Evolutionary conservation across 2,888 invertebrate genomes (phyloP).

Genomic region (Nycteola revayana): DNA sequence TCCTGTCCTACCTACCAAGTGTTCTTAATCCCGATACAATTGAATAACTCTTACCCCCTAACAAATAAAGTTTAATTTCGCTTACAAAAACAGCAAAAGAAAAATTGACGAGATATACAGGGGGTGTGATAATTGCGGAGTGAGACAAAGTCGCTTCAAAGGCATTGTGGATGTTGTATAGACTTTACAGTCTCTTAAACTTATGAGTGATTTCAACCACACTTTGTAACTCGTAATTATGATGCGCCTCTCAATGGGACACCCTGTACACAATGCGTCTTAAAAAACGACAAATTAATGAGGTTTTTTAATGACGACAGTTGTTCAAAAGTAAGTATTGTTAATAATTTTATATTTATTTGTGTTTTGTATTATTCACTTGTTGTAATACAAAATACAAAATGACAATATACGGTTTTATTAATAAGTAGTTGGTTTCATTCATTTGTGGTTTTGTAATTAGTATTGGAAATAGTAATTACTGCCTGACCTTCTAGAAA

Average conservation of each 20-base stretch:
- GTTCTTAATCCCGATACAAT: neutral
- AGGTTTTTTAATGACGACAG: constrained; percentile 32
- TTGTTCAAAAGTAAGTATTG: constrained; percentile 20
- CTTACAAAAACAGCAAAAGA: constrained; percentile 19
- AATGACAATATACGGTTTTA: too few relatives aligned
- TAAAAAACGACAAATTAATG: constrained; percentile 55
- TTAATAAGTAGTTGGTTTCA: too few relatives aligned
- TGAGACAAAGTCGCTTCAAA: constrained; percentile 78
- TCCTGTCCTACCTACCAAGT: constrained; percentile 23
- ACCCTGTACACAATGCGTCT: constrained; percentile 56
- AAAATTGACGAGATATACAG: constrained; percentile 54
- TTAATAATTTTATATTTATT: constrained; percentile 32
- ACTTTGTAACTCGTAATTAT: constrained; percentile 72
- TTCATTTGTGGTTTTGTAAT: too few relatives aligned
- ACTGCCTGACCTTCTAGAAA: too few relatives aligned
- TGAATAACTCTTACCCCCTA: neutral
- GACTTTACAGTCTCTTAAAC: constrained; percentile 72
- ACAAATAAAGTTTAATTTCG: neutral
- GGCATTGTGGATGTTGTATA: constrained; percentile 71
- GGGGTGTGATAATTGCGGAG: constrained; percentile 77
- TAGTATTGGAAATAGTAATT: too few relatives aligned
- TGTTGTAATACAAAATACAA: too few relatives aligned
- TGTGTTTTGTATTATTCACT: too few relatives aligned
- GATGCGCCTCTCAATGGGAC: constrained; percentile 61
- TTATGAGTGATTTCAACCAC: constrained; percentile 67